Evolutionary conservation across 2,888 invertebrate species (phyloP), one percentile per base, ranked within the genome.

Genomic region (Brachyptera risi): DNA sequence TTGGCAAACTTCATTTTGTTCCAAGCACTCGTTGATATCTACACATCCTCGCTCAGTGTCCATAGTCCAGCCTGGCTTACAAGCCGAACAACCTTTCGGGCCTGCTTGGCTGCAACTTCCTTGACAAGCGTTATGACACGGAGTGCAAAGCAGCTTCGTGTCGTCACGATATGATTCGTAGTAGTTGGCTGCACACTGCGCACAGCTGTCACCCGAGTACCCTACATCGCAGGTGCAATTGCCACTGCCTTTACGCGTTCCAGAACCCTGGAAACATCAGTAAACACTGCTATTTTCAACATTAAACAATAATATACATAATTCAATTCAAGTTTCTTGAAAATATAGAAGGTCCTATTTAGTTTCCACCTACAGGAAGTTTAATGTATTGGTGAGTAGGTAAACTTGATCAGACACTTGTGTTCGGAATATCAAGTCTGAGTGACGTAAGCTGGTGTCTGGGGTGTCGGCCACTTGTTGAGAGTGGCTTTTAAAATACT

Each of bases 231-330:
- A 98, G 13, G 82, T 76, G 72, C 98, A 98, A 64, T 87, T 85
- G 0, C 97, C 98, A 71, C 88, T 93, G 0, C 98, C 98, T 74
- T 92, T 92, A 44, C 96, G 80, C 0, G 95, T 96, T 0, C 97
- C 97, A 65, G 87, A 86, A 0, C 97, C 97, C 79, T 81, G 44
- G 24, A 54, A 62, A 61, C 31, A 31, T 31, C n/a, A n/a, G n/a
- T n/a, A n/a, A n/a, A n/a, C n/a, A n/a, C n/a, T n/a, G n/a, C n/a
- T n/a, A n/a, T n/a, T n/a, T n/a, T n/a, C n/a, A n/a, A n/a, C n/a
- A n/a, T n/a, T n/a, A n/a, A n/a, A n/a, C n/a, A n/a, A n/a, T n/a
- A n/a, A n/a, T n/a, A n/a, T n/a, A n/a, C n/a, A n/a, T n/a, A n/a
- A n/a, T n/a, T n/a, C n/a, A n/a, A n/a, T n/a, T n/a, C n/a, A n/a